Conservation (phyloP, 1,140 invertebrate genomes). For the Drosophila biarmipes region DNA sequence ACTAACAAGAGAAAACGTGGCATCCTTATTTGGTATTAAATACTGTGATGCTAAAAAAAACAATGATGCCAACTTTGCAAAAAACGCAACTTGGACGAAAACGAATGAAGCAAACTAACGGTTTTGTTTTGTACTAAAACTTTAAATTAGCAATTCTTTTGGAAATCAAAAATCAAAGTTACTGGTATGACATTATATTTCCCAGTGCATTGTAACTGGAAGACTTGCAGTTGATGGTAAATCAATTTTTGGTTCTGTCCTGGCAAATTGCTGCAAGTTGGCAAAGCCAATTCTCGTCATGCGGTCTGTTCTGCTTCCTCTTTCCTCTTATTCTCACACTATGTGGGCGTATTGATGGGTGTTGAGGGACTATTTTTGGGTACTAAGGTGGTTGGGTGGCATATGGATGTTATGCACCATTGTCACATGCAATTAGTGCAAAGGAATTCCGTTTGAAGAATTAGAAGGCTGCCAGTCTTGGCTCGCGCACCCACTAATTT, state of each 20-base stretch:
- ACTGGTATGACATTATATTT: neutral
- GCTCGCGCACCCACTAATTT: neutral
- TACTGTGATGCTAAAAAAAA: too few relatives aligned
- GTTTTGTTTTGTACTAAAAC: too few relatives aligned
- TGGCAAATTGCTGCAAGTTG: slow-evolving; percentile 66
- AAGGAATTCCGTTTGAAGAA: slow-evolving; percentile 21
- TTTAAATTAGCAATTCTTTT: neutral
- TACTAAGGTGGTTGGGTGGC: slow-evolving; percentile 1
- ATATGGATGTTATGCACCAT: slow-evolving; percentile 31
- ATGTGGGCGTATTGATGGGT: slow-evolving; percentile 6
- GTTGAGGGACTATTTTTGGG: slow-evolving; percentile 16
- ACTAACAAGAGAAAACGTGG: too few relatives aligned
- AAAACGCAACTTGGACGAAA: too few relatives aligned
- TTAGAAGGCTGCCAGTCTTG: slow-evolving; percentile 8
- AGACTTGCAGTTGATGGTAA: slow-evolving; percentile 27
- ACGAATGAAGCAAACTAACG: too few relatives aligned
- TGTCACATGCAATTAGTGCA: slow-evolving; percentile 77
- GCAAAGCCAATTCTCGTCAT: slow-evolving; percentile 45
- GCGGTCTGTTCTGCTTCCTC: slow-evolving; percentile 15
- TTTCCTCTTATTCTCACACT: slow-evolving; percentile 3
- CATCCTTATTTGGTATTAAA: too few relatives aligned
- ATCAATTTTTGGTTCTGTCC: slow-evolving; percentile 68
- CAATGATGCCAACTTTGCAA: too few relatives aligned
- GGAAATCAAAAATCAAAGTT: neutral
- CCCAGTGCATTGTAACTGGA: slow-evolving; percentile 1